phyloP scores from a whole-genome alignment of 2,113 vertebrate species.

The Poecile atricapillus region DNA sequence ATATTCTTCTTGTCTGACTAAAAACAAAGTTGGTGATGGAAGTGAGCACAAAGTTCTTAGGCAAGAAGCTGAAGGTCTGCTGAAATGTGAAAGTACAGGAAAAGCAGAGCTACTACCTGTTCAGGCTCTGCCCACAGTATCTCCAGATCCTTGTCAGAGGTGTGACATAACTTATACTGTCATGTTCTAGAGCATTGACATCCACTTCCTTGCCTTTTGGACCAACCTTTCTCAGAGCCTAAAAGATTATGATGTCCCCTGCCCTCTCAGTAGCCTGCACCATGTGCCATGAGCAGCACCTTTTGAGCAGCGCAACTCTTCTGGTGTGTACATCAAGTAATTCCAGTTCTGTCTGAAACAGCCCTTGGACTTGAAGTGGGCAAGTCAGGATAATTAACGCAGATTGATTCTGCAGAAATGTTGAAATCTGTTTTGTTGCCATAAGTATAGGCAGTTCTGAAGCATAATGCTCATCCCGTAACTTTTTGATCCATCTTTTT shows the following conservation, averaged over 20 bases:
- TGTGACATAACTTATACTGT: not conserved
- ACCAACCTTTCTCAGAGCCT: not conserved
- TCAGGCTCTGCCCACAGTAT: not conserved
- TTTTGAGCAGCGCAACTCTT: not conserved
- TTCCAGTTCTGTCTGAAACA: not conserved
- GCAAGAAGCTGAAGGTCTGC: not conserved
- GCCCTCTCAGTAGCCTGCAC: not conserved
- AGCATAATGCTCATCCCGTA: not conserved
- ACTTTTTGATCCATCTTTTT: not conserved
- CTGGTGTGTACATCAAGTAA: rapidly evolving
- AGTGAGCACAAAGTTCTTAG: not conserved
- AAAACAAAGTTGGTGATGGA: not conserved
- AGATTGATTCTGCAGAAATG: not conserved
- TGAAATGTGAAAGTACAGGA: not conserved
- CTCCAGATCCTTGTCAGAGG: not conserved
- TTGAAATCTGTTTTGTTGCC: not conserved
- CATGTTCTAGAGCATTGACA: not conserved
- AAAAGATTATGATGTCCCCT: not conserved
- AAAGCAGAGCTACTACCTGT: not conserved
- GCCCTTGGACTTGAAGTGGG: not conserved
- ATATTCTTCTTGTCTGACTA: not conserved
- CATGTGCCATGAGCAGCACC: not conserved
- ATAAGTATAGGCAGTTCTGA: not conserved
- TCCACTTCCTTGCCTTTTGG: not conserved
- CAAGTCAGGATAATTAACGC: not conserved